phyloP scores from a whole-genome alignment of 2,888 invertebrate genomes.

The Pediacus dermestoides region DNA sequence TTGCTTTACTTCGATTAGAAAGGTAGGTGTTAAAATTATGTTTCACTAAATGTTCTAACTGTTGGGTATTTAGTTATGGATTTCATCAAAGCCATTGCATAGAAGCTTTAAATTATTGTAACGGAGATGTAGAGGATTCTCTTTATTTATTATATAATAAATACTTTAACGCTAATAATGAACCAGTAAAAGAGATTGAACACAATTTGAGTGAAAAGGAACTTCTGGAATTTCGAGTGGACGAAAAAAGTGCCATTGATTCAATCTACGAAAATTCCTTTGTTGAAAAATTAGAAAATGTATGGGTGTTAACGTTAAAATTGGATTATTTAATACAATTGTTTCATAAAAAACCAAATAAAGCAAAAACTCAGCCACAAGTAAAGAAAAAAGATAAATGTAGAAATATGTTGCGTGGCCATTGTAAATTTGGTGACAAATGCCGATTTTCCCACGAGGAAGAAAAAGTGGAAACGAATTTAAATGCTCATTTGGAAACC shows the following conservation, averaged over 20 bases:
- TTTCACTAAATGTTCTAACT: slow-evolving; percentile 5
- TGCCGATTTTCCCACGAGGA: slow-evolving; percentile 71
- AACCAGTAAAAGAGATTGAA: slow-evolving; percentile 25
- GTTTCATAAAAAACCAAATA: slow-evolving; percentile 49
- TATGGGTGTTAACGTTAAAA: slow-evolving; percentile 69
- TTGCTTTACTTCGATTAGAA: slow-evolving; percentile 69
- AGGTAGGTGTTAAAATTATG: slow-evolving; percentile 50
- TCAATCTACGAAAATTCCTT: slow-evolving; percentile 74
- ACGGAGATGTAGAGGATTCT: slow-evolving; percentile 68
- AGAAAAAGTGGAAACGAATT: slow-evolving; percentile 46
- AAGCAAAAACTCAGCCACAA: slow-evolving; percentile 37
- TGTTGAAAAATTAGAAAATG: slow-evolving; percentile 64
- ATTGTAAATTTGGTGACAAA: slow-evolving; percentile 69
- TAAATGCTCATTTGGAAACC: slow-evolving; percentile 47
- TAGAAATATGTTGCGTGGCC: slow-evolving; percentile 62
- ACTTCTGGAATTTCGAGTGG: slow-evolving; percentile 61
- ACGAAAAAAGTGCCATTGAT: slow-evolving; percentile 71
- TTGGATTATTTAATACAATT: slow-evolving; percentile 61
- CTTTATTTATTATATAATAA: slow-evolving; percentile 67
- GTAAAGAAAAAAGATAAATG: slow-evolving; percentile 58
- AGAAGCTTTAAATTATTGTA: slow-evolving; percentile 67
- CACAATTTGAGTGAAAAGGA: slow-evolving; percentile 53
- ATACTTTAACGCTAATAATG: slow-evolving; percentile 57
- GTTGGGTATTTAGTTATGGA: slow-evolving; percentile 64
- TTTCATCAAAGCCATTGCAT: slow-evolving; percentile 71